Base-by-base conservation (phyloP, 2,113 vertebrate genomes). In the Romanogobio albipinnatus region DNA sequence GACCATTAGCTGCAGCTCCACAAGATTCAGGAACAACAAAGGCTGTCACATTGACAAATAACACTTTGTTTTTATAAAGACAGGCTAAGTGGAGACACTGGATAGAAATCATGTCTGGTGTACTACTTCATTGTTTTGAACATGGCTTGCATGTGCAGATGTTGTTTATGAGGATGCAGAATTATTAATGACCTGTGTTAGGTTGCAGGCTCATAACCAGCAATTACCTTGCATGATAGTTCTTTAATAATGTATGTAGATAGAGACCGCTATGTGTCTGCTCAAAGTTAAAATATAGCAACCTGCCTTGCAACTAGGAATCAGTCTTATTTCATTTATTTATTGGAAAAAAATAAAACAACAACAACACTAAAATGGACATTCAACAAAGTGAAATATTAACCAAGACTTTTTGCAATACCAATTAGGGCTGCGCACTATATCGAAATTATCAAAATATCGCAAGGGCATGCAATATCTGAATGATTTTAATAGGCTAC, bases 131-230 rank as follows among this genome's bases (percentile, higher is more conserved):
- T 66, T 64, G 61, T 81, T 64, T 33, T 36, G 51, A 29, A 9
- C n/a, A 4, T 24, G 11, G 29, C 33, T 15, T 79, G 36, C 8
- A 29, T 56, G 74, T 66, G 61, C 17, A 81, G 43, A 68, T 81
- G 26, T 5, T 62, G 14, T 51, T 82, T 73, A 71, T 70, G 8
- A 10, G 29, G 13, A 53, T 70, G 49, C 61, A 33, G 61, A 81
- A 66, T 81, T 81, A 66, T 51, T 82, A 33, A 81, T 70, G 64
- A 14, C 3, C 13, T 45, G 19, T 45, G 36, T 82, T 70, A 17
- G 24, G 62, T 81, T 81, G 68, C 26, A 51, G 45, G 49, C 3
- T 81, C 43, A 22, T 66, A 51, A 64, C 43, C 4, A 81, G 49
- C 19, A 78, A 24, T 59, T 5, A 3, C 51, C 22, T 15, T 61